Percentiles rank a stretch among this genome's conserved stretches.
Evolutionary conservation across 2,888 invertebrate species (phyloP).

Genomic region (Drosophila infuscata): DNA sequence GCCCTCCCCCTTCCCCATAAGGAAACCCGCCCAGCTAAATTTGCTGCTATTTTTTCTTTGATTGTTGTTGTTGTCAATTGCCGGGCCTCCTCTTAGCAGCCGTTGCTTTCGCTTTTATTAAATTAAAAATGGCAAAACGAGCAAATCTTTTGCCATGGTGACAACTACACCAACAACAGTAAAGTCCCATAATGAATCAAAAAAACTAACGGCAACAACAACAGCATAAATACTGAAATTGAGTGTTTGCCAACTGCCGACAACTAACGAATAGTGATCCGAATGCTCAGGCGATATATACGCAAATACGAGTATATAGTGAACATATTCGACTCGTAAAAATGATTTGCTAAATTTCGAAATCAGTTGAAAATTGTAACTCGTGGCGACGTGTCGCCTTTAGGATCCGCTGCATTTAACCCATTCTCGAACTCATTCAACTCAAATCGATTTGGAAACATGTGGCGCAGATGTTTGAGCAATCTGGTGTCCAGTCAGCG

Average conservation of each 20-base stretch:
- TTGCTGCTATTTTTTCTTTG: slow-evolving; percentile 28
- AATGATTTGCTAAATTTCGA: slow-evolving; percentile 64
- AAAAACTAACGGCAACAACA: slow-evolving; percentile 17
- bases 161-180: slow-evolving; percentile 51
- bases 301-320: slow-evolving; percentile 42
- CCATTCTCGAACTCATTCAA: slow-evolving; percentile 1
- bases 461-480: slow-evolving; percentile 79
- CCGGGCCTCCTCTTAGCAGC: slow-evolving; percentile 64
- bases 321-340: slow-evolving; percentile 46
- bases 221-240: slow-evolving; percentile 43
- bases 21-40: slow-evolving; percentile 55
- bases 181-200: slow-evolving; percentile 42
- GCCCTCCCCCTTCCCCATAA: slow-evolving; percentile 41
- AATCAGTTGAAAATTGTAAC: slow-evolving; percentile 76
- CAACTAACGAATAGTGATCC: slow-evolving; percentile 46
- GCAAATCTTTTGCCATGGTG: slow-evolving; percentile 70
- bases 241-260: slow-evolving; percentile 68
- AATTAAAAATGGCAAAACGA: slow-evolving; percentile 54
- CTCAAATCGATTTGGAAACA: slow-evolving; percentile 27
- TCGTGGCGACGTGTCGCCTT: slow-evolving; percentile 48
- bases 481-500: slow-evolving; percentile 57
- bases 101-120: slow-evolving; percentile 71
- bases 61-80: slow-evolving; percentile 65
- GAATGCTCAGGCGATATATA: slow-evolving; percentile 49
- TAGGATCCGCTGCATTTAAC: slow-evolving; percentile 2